Conservation (phyloP, 2,888 invertebrate species). For the Drosophila seclusa region DNA sequence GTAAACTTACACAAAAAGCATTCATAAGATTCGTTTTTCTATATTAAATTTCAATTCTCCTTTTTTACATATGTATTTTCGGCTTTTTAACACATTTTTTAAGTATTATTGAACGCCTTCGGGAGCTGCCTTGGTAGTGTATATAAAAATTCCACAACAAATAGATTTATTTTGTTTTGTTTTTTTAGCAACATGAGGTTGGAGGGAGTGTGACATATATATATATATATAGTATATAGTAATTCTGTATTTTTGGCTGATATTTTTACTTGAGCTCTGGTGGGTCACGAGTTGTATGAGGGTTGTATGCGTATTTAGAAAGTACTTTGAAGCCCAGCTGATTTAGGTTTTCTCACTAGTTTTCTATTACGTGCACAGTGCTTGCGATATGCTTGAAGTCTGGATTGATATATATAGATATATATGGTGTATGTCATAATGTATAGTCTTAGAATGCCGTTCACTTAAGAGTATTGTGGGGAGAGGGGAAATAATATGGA, state of each 20-base stretch:
- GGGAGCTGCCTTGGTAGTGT: constrained; percentile 50
- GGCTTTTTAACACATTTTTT: constrained; percentile 10
- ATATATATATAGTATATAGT: constrained; percentile 20
- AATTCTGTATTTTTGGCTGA: constrained; percentile 34
- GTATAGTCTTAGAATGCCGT: constrained; percentile 30
- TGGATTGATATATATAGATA: constrained; percentile 46
- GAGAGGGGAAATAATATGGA: constrained; percentile 14
- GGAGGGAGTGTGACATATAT: constrained; percentile 51
- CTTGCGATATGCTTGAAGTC: constrained; percentile 75
- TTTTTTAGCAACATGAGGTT: constrained; percentile 52
- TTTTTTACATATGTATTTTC: constrained; percentile 26
- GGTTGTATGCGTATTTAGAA: constrained; percentile 15
- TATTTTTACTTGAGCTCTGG: constrained; percentile 52
- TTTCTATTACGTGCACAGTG: constrained; percentile 54
- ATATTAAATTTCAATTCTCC: constrained; percentile 51
- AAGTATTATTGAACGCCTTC: constrained; percentile 30
- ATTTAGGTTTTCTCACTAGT: constrained; percentile 7
- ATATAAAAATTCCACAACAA: constrained; percentile 68
- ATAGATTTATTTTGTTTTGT: constrained; percentile 23
- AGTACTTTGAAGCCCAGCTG: constrained; percentile 54
- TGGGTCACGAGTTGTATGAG: constrained; percentile 38
- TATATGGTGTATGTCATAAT: constrained; percentile 24
- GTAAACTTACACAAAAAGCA: constrained; percentile 80
- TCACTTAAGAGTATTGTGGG: constrained; percentile 33
- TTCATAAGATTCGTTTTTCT: constrained; percentile 83